Conservation (phyloP, 2,888 invertebrate genomes). For the Hemithea aestivaria region DNA sequence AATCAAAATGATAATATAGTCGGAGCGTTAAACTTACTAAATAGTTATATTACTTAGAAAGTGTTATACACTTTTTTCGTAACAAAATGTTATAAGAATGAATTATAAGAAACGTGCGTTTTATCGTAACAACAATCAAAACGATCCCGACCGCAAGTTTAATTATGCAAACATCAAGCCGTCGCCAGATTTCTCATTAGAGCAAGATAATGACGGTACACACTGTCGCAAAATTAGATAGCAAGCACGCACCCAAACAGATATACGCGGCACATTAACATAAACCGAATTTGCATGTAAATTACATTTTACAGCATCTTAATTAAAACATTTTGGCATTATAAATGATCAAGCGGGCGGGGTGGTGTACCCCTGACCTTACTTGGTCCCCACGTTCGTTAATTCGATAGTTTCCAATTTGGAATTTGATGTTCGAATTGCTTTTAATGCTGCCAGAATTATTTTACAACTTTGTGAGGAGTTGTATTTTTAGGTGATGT, state of each 20-base stretch:
- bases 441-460: slow-evolving; percentile 5
- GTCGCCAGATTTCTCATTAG: slow-evolving; percentile 80
- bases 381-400: slow-evolving; percentile 45
- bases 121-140: slow-evolving; percentile 75
- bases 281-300: slow-evolving; percentile 81
- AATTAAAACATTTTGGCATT: slow-evolving; percentile 81
- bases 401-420: slow-evolving; percentile 64
- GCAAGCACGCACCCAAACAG: slow-evolving; percentile 79
- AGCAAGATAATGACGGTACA: slow-evolving; percentile 78
- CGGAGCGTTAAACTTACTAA: too few relatives aligned
- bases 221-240: slow-evolving; percentile 80
- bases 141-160: slow-evolving; percentile 72
- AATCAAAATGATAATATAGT: slow-evolving; percentile 76
- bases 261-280: slow-evolving; percentile 79
- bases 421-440: slow-evolving; percentile 22
- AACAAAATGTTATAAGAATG: slow-evolving; percentile 24
- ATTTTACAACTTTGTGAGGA: too few relatives aligned
- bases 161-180: slow-evolving; percentile 79
- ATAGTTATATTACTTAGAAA: too few relatives aligned
- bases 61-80: too few relatives aligned
- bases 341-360: slow-evolving; percentile 76
- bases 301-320: slow-evolving; percentile 81
- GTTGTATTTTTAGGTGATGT: not conserved
- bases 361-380: slow-evolving; percentile 64
- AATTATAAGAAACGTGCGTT: slow-evolving; percentile 64